A percentile compares a stretch with the other conserved stretches of the same genome.
Evolutionary conservation across 2,113 vertebrate species (phyloP).

Genomic region (Mus spicilegus): DNA sequence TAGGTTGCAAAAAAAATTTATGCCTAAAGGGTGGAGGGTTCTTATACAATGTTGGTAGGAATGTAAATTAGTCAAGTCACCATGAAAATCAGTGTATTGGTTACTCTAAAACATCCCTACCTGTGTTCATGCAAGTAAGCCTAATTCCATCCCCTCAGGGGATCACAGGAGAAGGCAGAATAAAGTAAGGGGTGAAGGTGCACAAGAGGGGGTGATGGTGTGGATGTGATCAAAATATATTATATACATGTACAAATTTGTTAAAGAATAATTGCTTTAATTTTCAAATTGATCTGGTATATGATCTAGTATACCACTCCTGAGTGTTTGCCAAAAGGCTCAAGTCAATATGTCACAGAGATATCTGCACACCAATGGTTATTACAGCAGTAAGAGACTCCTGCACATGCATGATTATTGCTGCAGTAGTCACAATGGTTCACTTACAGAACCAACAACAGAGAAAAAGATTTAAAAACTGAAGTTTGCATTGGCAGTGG

Average conservation of each 20-base stretch:
- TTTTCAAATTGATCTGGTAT: not conserved
- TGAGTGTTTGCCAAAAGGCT: not conserved
- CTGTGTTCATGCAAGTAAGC: not conserved
- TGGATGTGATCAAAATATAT: not conserved
- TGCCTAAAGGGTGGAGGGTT: not conserved
- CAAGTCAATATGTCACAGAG: not conserved
- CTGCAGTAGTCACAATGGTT: not conserved
- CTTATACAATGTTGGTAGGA: not conserved
- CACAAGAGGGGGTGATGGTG: too few species aligned
- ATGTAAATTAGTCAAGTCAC: not conserved
- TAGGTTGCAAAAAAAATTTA: too few species aligned
- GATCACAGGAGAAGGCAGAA: not conserved
- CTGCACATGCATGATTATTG: too few species aligned
- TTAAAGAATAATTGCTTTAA: not conserved
- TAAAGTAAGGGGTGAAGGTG: not conserved
- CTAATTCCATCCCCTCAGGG: not conserved
- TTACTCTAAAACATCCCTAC: not conserved
- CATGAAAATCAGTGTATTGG: not conserved
- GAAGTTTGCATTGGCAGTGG: not conserved
- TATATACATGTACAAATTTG: not conserved
- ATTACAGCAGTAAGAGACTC: not conserved
- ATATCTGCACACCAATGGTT: not conserved
- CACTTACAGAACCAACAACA: not conserved
- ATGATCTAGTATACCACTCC: not conserved
- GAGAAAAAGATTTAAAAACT: not conserved